Base-by-base conservation (phyloP, 23 tunicate species). In the Styela clava region DNA sequence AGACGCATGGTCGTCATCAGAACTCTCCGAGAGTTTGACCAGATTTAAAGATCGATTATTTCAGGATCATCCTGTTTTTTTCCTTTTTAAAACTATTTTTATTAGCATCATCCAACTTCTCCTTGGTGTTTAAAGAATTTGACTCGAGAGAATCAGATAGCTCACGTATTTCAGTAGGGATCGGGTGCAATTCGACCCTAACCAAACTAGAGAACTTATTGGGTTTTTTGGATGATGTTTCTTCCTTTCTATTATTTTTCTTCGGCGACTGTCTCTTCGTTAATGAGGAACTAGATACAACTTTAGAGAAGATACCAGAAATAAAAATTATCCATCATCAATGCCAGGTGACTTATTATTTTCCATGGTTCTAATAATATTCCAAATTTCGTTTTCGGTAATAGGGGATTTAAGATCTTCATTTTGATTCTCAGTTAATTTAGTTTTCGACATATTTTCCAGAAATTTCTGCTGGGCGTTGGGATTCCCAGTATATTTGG, bases 251-350 rank as follows among this genome's bases (percentile, higher is more conserved):
- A 0, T 28, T 26, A 52, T 61, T 73, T 61, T 83, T 71, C 19
- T 71, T 69, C 2, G 73, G 73, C 2, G 73, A 79, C 52, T 62
- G 44, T 3, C 52, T 52, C 1, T 21, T 7, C 2, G 86, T 79
- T 1, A 1, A 35, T 63, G 52, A 28, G 35, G 52, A 2, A 1
- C 29, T 5, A 21, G 37, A n/a, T 1, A 69, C 25, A 2, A 72
- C 5, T 5, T 61, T 61, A 22, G 19, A 72, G 19, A 7, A 5
- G 2, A 3, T 26, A 2, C 79, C 72, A 62, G 26, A 51, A 52
- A 5, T 27, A 72, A 83, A 31, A 83, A 83, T 52, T 52, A 52
- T 2, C 5, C 24, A 1, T 79, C 86, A 26, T 83, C 86, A 2
- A 18, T 1, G 3, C 86, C 86, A 12, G 86, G 86, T 36, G 79